Evolutionary conservation across 2,113 vertebrate genomes (phyloP).

Genomic region (Macquaria australasica): DNA sequence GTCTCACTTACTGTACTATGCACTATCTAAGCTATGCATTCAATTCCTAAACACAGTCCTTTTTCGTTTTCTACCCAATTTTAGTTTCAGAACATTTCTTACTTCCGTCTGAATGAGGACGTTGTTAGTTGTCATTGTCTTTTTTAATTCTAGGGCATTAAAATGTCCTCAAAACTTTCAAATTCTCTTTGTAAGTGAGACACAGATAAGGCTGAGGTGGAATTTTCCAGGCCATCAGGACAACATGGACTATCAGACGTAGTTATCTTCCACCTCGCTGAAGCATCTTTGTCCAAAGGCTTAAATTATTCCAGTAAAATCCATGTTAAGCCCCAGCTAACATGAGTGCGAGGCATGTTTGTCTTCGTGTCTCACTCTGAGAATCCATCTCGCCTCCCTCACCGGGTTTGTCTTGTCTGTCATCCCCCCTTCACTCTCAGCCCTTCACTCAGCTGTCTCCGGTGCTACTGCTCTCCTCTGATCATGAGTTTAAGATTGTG

Average conservation of each 20-base stretch:
- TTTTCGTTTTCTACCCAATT: neutral
- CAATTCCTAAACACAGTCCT: too few relatives aligned
- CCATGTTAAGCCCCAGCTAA: conserved; percentile 38
- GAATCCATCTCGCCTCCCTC: conserved; percentile 22
- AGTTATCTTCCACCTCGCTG: conserved; percentile 9
- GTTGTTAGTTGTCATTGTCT: neutral
- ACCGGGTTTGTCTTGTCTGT: conserved; percentile 42
- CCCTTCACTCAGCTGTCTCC: conserved; percentile 23
- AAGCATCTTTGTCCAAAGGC: conserved; percentile 22
- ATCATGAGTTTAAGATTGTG: neutral
- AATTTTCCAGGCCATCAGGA: conserved; percentile 42
- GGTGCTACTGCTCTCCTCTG: conserved; percentile 7
- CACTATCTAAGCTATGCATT: neutral
- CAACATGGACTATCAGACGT: neutral
- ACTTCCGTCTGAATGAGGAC: neutral
- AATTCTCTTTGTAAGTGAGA: too few relatives aligned
- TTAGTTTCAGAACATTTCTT: neutral
- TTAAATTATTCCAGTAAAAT: conserved; percentile 29
- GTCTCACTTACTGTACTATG: neutral
- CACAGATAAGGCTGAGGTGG: conserved; percentile 14
- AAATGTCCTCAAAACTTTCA: neutral
- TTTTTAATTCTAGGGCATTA: neutral
- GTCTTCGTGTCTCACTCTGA: conserved; percentile 36
- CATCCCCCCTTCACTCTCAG: conserved; percentile 33
- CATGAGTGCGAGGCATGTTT: conserved; percentile 41